Evolutionary conservation across 2,113 vertebrate genomes (phyloP).

Genomic region (Isichthys henryi): DNA sequence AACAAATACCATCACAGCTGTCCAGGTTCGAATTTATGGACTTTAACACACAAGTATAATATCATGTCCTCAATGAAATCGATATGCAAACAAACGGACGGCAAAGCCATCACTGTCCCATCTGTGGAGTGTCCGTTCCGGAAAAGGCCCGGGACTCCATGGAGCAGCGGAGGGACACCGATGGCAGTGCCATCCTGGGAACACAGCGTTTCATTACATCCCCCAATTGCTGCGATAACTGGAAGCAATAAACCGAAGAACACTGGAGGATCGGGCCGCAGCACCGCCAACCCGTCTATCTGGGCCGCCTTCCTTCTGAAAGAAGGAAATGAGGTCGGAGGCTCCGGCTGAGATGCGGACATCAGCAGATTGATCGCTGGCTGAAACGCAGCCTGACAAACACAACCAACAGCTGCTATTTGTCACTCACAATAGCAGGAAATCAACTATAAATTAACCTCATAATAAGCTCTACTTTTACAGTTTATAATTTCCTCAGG

Average conservation of each 20-base stretch:
- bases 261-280: background rate
- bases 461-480: background rate
- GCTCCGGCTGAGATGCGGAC: background rate
- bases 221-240: background rate
- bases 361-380: background rate
- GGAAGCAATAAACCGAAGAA: background rate
- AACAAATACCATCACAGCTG: background rate
- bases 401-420: background rate
- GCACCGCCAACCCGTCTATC: background rate
- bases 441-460: background rate
- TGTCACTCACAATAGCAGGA: background rate
- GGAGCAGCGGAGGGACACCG: background rate
- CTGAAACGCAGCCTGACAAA: background rate
- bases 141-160: background rate
- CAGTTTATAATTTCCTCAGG: background rate
- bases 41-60: background rate
- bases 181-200: background rate
- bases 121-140: background rate
- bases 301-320: background rate
- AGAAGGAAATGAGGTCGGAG: background rate
- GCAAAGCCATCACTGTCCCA: background rate
- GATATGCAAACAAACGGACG: background rate
- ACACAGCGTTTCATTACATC: background rate
- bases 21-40: background rate
- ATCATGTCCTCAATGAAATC: background rate